Percentiles rank a stretch among this genome's conserved stretches.
Conservation (phyloP, 2,113 vertebrate genomes). For the Cyprinodon tularosa region DNA sequence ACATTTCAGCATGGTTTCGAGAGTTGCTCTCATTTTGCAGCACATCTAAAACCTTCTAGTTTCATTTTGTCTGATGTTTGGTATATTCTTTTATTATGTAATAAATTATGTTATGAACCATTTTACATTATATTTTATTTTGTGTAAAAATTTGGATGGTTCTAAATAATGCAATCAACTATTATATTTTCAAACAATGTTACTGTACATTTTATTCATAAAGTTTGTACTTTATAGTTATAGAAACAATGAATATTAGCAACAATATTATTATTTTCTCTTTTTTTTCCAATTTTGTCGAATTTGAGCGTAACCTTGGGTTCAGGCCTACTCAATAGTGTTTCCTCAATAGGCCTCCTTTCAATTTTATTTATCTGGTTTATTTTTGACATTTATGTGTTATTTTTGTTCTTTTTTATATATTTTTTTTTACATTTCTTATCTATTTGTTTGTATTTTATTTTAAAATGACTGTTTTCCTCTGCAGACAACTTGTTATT, state of each 20-base stretch:
- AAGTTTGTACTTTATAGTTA: no score
- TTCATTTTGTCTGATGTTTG: constrained; percentile 2
- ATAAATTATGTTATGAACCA: neutral
- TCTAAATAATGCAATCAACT: neutral
- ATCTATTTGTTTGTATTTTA: neutral
- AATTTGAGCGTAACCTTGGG: no score
- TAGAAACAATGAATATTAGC: no score
- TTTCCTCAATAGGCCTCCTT: neutral
- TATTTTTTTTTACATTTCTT: neutral
- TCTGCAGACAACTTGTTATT: neutral
- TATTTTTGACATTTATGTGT: neutral
- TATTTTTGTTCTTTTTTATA: neutral
- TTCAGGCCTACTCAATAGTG: no score
- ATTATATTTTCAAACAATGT: no score
- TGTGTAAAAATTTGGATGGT: neutral
- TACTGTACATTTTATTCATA: no score
- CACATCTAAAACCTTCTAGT: neutral
- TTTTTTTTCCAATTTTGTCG: no score
- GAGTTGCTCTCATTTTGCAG: neutral
- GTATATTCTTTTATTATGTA: neutral
- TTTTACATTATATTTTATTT: neutral
- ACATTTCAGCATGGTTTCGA: constrained; percentile 3
- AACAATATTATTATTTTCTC: no score
- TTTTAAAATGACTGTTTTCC: neutral
- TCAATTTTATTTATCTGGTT: neutral